Evolutionary conservation across 2,113 vertebrate genomes (phyloP), one percentile per base, ranked within the genome.

Genomic region (Aptenodytes patagonicus): DNA sequence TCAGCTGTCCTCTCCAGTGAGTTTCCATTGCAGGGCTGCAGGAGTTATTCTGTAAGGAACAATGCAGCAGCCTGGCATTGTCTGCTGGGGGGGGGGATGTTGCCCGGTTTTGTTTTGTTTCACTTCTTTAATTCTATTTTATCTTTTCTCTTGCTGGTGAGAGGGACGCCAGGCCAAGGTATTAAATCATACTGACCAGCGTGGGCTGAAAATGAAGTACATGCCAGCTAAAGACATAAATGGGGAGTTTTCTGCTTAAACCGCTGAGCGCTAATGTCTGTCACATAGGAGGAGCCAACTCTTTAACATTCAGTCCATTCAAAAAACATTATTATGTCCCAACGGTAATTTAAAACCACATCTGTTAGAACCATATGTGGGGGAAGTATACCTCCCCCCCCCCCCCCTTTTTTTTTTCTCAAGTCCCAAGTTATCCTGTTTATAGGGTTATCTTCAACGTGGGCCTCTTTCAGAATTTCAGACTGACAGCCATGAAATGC

Each of bases 1-100:
- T 97, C 94, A 70, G 98, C 97, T 95, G 92, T 97, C 96, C 97
- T 97, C 97, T 98, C 98, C 82, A 85, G 95, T 58, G 88, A 96
- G 95, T 88, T 97, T 95, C 93, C 95, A 82, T 95, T 85, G 87
- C n/a, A 70, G 87, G 87, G 94, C 16, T 31, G 84, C 66, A 55
- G 86, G 85, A 97, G 54, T 66, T 96, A 89, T 84, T 96, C 90
- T 85, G 38, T 76, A 82, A 86, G 93, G 96, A 98, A 84, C 89
- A 97, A 83, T 93, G 84, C 82, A 94, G 68, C 79, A 91, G 92
- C 72, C 83, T 81, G 52, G 93, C 51, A 46, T 18, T 90, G 93
- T 69, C 93, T 97, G 40, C 47, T 72, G 42, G 54, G 26, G 17
- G 17, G 20, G 68, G 5, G 29, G 7, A 47, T n/a, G 31, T 70